Evolutionary conservation across 2,888 invertebrate species (phyloP), one percentile per base, ranked within the genome.

Genomic region (Tipula vernalis): DNA sequence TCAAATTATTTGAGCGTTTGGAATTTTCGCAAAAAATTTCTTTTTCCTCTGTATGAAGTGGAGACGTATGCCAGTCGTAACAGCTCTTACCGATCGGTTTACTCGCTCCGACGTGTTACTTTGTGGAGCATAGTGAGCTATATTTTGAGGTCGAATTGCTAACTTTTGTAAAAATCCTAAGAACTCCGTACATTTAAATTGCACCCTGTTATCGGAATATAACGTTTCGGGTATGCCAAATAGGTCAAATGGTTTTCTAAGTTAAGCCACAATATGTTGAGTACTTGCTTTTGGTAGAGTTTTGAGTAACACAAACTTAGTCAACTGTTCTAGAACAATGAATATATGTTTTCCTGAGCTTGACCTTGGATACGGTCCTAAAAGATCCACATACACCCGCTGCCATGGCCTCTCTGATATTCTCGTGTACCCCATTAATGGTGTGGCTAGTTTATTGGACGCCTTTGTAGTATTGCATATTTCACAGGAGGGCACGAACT

Each of bases 21-120:
- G n/a, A n/a, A n/a, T n/a, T n/a, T n/a, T n/a, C n/a, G n/a, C n/a
- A n/a, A n/a, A n/a, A n/a, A n/a, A n/a, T n/a, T n/a, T n/a, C n/a
- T n/a, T n/a, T n/a, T n/a, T n/a, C n/a, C n/a, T n/a, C n/a, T n/a
- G n/a, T n/a, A n/a, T n/a, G n/a, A n/a, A n/a, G n/a, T n/a, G n/a
- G n/a, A n/a, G n/a, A n/a, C n/a, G n/a, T n/a, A n/a, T n/a, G n/a
- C n/a, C n/a, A n/a, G n/a, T n/a, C n/a, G n/a, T n/a, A n/a, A n/a
- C n/a, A n/a, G 89, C 89, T 10, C 88, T 89, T 3, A 90, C 85
- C 0, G 88, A 88, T 39, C 88, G 86, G 86, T 90, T 90, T 0
- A 88, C 87, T 0, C 89, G 87, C 87, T 90, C 90, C 0, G 89
- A 89, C n/a, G 89, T 89, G 87, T 90, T 90, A 4, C 86, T 86